Conservation (phyloP, 35 echinoderm and acorn worm genomes). For the Acanthaster planci region DNA sequence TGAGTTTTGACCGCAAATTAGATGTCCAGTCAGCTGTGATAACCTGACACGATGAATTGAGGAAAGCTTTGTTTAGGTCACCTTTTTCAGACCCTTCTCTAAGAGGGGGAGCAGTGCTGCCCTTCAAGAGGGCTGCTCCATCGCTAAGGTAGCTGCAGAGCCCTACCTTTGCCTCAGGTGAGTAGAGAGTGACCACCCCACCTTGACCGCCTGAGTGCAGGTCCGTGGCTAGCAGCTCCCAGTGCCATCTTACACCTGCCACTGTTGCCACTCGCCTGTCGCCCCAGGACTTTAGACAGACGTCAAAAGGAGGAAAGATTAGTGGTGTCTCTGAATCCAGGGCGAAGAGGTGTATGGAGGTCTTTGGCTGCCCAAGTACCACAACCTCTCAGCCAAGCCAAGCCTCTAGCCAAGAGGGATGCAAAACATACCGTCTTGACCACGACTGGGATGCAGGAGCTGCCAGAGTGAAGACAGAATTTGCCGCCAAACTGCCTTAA, state of each 20-base stretch:
- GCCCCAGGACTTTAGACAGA: not conserved
- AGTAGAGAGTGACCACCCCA: not conserved
- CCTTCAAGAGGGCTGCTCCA: not conserved
- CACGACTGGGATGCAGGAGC: slow-evolving; percentile 22
- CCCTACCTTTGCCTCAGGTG: not conserved
- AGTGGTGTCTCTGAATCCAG: slow-evolving; percentile 27
- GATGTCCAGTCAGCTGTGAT: slow-evolving; percentile 29
- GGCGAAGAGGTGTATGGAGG: slow-evolving; percentile 20
- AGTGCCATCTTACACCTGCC: slow-evolving; percentile 1
- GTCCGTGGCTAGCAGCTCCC: not conserved
- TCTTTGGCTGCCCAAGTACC: slow-evolving; percentile 8
- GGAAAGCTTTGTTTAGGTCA: not conserved
- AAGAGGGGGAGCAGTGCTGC: not conserved
- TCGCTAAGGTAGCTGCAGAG: not conserved
- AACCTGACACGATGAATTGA: not conserved
- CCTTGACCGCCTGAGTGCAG: not conserved
- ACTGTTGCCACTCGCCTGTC: not conserved
- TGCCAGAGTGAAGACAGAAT: not conserved
- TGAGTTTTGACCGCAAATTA: slow-evolving; percentile 5
- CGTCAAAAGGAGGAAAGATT: not conserved
- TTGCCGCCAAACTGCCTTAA: not conserved
- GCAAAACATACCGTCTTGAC: not conserved
- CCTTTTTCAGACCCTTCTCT: not conserved
- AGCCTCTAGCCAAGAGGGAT: not conserved
- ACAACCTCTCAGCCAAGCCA: not conserved